Conservation (phyloP, 2,113 vertebrate genomes). For the Callorhinus ursinus region DNA sequence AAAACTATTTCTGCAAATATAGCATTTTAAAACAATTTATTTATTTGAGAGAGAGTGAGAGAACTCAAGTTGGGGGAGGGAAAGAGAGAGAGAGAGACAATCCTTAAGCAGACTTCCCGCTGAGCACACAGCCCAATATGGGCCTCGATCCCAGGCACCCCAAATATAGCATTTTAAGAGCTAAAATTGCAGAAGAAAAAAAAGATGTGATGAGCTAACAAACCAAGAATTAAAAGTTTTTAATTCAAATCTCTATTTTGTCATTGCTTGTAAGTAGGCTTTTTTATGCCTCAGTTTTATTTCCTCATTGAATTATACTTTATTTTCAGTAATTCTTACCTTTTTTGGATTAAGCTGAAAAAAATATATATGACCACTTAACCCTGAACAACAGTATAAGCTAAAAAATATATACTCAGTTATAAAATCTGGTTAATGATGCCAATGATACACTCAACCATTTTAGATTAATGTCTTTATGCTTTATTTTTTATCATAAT, state of each 20-base stretch:
- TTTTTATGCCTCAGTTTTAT: slow-evolving; percentile 30
- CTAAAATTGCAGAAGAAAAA: slow-evolving; percentile 33
- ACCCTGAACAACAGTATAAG: background rate
- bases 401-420: background rate
- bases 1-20: slow-evolving; percentile 27
- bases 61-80: background rate
- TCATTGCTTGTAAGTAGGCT: background rate
- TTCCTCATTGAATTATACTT: slow-evolving; percentile 35
- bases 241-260: slow-evolving; percentile 38
- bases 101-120: background rate
- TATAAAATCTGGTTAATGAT: background rate
- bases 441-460: background rate
- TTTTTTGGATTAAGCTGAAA: slow-evolving; percentile 25
- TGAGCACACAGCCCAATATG: background rate
- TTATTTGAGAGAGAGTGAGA: background rate
- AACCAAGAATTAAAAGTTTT: slow-evolving; percentile 34
- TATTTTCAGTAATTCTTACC: slow-evolving; percentile 51
- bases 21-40: background rate
- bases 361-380: background rate
- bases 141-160: background rate
- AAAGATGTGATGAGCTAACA: slow-evolving; percentile 1
- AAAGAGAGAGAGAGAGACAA: background rate
- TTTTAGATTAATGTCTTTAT: slow-evolving; percentile 26
- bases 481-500: slow-evolving; percentile 31
- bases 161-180: slow-evolving; percentile 8